phyloP scores from a whole-genome alignment of 2,797 vertebrate species.

The Lithobates pipiens region DNA sequence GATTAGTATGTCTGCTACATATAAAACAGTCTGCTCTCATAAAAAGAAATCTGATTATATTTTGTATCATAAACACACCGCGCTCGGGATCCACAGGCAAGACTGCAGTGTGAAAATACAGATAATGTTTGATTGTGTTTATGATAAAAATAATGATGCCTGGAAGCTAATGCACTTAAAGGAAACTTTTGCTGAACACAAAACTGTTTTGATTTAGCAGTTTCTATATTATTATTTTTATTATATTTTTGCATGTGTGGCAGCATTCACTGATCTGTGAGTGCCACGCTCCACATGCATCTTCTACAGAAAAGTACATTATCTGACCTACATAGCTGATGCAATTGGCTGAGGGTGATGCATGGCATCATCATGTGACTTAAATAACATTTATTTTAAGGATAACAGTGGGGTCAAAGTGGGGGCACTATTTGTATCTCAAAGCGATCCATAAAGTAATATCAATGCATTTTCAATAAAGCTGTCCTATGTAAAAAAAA shows the following conservation, averaged over 20 bases:
- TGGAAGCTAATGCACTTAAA: not conserved
- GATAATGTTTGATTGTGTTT: not conserved
- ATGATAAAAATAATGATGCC: constrained; percentile 34
- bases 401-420: not conserved
- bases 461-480: not conserved
- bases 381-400: not conserved
- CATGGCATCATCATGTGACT: not conserved
- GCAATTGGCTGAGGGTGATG: not conserved
- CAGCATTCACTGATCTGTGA: not conserved
- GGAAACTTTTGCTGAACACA: not conserved
- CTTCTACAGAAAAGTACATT: not conserved
- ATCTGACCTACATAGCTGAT: not conserved
- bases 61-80: constrained; percentile 30
- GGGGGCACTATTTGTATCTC: not conserved
- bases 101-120: constrained; percentile 8
- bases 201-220: not conserved
- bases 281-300: not conserved
- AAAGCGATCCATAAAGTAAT: not conserved
- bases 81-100: constrained; percentile 13
- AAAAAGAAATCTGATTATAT: constrained; percentile 40
- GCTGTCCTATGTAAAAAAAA: not conserved
- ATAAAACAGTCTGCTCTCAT: constrained; percentile 11
- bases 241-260: not conserved
- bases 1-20: constrained; percentile 14
- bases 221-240: not conserved